Evolutionary conservation across 2,888 invertebrate species (phyloP).

Genomic region (Spodoptera picta): DNA sequence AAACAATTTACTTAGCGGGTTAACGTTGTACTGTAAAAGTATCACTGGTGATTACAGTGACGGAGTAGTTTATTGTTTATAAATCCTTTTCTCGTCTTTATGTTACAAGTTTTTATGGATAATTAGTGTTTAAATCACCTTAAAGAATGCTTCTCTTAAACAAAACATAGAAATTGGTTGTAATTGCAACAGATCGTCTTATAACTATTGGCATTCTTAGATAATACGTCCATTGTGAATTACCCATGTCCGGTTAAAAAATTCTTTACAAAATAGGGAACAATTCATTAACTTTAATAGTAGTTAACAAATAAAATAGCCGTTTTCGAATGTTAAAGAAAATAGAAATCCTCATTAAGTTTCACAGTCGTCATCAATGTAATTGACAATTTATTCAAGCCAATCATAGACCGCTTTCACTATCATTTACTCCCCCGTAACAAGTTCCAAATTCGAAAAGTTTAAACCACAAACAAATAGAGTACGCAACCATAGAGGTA

Average conservation of each 20-base stretch:
- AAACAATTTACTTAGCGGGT: conserved; percentile 54
- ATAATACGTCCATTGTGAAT: conserved; percentile 1
- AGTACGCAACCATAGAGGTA: conserved; percentile 37
- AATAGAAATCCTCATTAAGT: conserved; percentile 14
- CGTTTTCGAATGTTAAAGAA: conserved; percentile 4
- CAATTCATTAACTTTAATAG: background rate
- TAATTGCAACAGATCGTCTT: conserved; percentile 5
- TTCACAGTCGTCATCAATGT: conserved; percentile 5
- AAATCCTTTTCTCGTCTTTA: conserved; percentile 20
- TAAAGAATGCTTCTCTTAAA: conserved; percentile 21
- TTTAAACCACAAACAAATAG: conserved; percentile 26
- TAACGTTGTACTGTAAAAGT: conserved; percentile 20
- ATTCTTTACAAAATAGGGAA: background rate
- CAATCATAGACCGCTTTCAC: conserved; percentile 28
- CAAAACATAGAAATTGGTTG: conserved; percentile 6
- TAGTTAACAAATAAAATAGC: conserved; percentile 3
- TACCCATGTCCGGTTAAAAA: too few species aligned
- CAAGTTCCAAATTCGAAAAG: conserved; percentile 27
- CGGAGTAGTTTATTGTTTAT: conserved; percentile 21
- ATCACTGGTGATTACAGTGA: conserved; percentile 9
- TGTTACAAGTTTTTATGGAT: conserved; percentile 15
- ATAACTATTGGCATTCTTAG: conserved; percentile 2
- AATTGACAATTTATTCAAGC: conserved; percentile 11
- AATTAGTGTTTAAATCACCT: conserved; percentile 14
- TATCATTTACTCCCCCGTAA: conserved; percentile 14